These are phyloP conservation scores for Dilophus febrilis DNA, from an alignment of 2,888 invertebrate genomes.

Conservation along the genomic window DNA sequence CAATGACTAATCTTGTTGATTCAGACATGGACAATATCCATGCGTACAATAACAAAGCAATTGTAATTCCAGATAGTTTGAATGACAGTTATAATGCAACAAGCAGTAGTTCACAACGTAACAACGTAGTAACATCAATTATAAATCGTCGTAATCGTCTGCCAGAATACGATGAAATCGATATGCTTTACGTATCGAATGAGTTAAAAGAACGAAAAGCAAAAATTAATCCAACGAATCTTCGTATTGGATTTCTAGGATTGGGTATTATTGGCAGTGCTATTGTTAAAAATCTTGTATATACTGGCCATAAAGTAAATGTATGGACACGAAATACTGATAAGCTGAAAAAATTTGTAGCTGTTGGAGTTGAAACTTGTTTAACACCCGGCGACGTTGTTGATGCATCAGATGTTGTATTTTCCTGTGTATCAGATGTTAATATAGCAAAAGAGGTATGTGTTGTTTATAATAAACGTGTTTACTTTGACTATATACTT, in stretches of 20 bases:
- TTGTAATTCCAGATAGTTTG: too few relatives aligned
- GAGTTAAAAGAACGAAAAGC: too few relatives aligned
- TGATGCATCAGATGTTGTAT: constrained; percentile 79
- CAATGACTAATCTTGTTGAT: too few relatives aligned
- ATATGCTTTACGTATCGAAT: too few relatives aligned
- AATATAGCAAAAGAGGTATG: constrained; percentile 84
- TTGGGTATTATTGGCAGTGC: constrained; percentile 91
- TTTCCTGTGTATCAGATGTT: constrained; percentile 89
- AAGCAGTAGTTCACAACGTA: too few relatives aligned
- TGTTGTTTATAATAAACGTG: constrained; percentile 8
- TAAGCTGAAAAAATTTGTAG: constrained; percentile 76
- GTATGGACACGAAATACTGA: constrained; percentile 87
- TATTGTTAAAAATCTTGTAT: constrained; percentile 85
- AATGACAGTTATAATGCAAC: too few relatives aligned
- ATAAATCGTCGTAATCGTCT: too few relatives aligned
- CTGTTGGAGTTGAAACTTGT: constrained; percentile 70
- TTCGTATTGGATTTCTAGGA: constrained; percentile 88
- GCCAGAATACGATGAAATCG: too few relatives aligned
- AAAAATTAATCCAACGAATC: constrained; percentile 67
- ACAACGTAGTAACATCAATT: too few relatives aligned
- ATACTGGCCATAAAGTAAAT: constrained; percentile 82
- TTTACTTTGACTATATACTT: background rate
- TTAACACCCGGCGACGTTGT: constrained; percentile 88
- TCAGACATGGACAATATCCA: too few relatives aligned
- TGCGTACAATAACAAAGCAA: too few relatives aligned